Evolutionary conservation across 2,888 invertebrate genomes (phyloP).

Genomic region (Petrolisthes manimaculis): DNA sequence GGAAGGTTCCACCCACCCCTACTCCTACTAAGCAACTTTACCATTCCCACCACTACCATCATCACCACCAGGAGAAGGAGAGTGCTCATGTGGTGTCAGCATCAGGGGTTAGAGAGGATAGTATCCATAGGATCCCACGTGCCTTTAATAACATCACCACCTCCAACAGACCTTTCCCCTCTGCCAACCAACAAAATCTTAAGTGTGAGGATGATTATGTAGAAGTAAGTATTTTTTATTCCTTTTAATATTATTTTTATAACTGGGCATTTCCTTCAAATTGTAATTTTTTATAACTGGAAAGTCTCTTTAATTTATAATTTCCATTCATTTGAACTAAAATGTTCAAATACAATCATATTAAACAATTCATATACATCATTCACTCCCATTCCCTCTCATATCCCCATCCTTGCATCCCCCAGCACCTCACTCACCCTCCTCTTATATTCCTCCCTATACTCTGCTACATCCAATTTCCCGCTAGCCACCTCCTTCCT

Average conservation of each 20-base stretch:
- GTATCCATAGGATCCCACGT: neutral
- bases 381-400: neutral
- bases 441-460: too few species aligned
- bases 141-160: neutral
- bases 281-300: neutral
- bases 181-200: neutral
- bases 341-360: too few species aligned
- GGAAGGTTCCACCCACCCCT: neutral
- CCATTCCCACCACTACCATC: too few species aligned
- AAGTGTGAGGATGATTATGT: slow-evolving; percentile 47
- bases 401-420: too few species aligned
- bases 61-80: neutral
- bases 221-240: slow-evolving; percentile 26
- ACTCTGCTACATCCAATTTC: too few species aligned
- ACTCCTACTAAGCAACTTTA: neutral
- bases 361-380: too few species aligned
- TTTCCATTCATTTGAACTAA: too few species aligned
- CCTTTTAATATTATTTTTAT: neutral
- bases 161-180: neutral
- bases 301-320: too few species aligned
- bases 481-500: too few species aligned
- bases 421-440: too few species aligned
- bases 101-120: neutral
- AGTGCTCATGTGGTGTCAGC: neutral
- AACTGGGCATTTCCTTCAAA: neutral